These are phyloP conservation scores for Vanessa cardui DNA, from an alignment of 2,888 invertebrate species.

Conservation along the genomic window DNA sequence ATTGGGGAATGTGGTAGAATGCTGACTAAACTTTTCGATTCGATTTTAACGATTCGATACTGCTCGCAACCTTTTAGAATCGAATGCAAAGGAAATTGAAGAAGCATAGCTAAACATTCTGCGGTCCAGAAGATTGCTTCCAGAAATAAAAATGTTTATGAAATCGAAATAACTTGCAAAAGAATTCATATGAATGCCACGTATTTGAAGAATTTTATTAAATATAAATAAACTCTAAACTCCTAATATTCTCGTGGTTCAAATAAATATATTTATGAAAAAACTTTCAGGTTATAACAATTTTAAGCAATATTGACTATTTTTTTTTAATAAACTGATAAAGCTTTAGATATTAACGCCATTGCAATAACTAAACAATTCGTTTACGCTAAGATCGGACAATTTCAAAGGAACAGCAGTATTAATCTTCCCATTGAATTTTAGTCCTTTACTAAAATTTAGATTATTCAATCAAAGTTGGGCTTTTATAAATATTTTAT, in stretches of 20 bases:
- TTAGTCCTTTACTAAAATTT: neutral
- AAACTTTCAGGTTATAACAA: too few relatives aligned
- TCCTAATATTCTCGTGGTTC: too few relatives aligned
- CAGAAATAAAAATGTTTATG: slow-evolving; percentile 2
- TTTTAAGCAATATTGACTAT: too few relatives aligned
- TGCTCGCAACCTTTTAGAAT: neutral
- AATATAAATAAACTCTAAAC: neutral
- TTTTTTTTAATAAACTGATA: too few relatives aligned
- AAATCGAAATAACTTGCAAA: neutral
- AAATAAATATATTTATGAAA: too few relatives aligned
- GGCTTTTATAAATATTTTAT: neutral
- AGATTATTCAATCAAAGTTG: neutral
- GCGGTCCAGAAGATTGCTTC: neutral
- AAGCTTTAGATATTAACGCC: too few relatives aligned
- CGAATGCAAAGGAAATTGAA: slow-evolving; percentile 5
- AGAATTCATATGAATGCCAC: neutral
- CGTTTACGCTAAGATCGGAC: slow-evolving; percentile 14
- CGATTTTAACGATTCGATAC: slow-evolving; percentile 1
- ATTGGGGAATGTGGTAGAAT: neutral
- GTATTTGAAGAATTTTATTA: neutral
- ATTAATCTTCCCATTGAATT: neutral
- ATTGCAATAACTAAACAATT: too few relatives aligned
- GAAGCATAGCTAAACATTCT: slow-evolving; percentile 4
- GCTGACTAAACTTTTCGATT: slow-evolving; percentile 1
- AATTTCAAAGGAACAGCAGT: neutral